Conservation (phyloP, 2,888 invertebrate genomes). For the Cryptocephalus moraei region DNA sequence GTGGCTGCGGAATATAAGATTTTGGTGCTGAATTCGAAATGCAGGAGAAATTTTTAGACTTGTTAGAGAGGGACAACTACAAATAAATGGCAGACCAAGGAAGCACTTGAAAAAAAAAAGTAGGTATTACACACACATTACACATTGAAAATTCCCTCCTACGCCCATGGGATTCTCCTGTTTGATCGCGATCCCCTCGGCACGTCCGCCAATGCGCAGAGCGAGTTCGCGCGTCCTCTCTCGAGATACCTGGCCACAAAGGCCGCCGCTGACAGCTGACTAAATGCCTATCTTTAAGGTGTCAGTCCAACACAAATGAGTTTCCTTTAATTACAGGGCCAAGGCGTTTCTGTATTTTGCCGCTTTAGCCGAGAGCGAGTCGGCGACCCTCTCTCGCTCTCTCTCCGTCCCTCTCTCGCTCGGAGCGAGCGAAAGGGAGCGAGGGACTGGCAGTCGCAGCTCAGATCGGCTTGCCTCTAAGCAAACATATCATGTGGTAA, state of each 20-base stretch:
- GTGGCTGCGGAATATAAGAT: too few species aligned
- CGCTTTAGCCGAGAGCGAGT: slow-evolving; percentile 24
- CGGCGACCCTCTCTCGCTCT: slow-evolving; percentile 9
- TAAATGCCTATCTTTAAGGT: slow-evolving; percentile 43
- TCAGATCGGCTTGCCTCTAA: slow-evolving; percentile 37
- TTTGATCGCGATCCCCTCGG: background rate
- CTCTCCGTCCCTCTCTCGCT: slow-evolving; percentile 14
- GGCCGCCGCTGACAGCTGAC: slow-evolving; percentile 41
- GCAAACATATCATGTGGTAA: slow-evolving; percentile 41
- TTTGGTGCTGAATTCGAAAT: too few species aligned
- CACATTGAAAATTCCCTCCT: too few species aligned
- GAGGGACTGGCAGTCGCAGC: background rate
- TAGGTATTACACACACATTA: too few species aligned
- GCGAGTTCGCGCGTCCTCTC: slow-evolving; percentile 41
- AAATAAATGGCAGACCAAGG: too few species aligned
- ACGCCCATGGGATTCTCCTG: too few species aligned
- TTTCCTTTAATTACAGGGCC: slow-evolving; percentile 42
- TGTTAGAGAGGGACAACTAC: too few species aligned
- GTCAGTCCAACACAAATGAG: slow-evolving; percentile 41
- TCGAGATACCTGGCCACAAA: slow-evolving; percentile 32
- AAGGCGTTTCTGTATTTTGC: slow-evolving; percentile 36
- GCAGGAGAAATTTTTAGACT: too few species aligned
- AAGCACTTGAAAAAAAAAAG: too few species aligned
- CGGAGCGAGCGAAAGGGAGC: slow-evolving; percentile 5
- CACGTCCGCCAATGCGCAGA: slow-evolving; percentile 17